Conservation (phyloP, 1,140 invertebrate genomes). For the Heliconius hewitsoni region DNA sequence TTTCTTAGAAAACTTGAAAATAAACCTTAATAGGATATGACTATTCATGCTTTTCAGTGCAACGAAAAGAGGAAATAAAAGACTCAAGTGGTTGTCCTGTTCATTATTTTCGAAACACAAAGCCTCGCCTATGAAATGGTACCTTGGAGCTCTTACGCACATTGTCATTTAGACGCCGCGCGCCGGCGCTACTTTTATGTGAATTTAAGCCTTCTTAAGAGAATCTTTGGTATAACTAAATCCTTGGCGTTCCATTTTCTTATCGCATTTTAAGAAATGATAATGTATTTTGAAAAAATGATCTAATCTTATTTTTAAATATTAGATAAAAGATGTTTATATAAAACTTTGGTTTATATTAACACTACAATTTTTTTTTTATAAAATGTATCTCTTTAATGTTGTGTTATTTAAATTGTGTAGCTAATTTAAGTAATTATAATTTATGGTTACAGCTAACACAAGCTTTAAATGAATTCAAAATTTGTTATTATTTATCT, state of each 20-base stretch:
- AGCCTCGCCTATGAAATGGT: slow-evolving; percentile 50
- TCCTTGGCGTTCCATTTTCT: not conserved
- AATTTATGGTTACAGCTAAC: not conserved
- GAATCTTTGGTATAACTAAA: slow-evolving; percentile 7
- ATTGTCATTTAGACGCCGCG: slow-evolving; percentile 65
- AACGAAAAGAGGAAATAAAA: slow-evolving; percentile 64
- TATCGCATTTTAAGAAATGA: not conserved
- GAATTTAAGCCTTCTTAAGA: slow-evolving; percentile 31
- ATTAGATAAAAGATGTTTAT: no score
- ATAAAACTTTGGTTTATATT: no score
- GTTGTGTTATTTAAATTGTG: no score
- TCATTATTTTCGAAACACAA: slow-evolving; percentile 66
- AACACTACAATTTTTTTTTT: no score
- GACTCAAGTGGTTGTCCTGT: slow-evolving; percentile 57
- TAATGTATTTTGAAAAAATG: not conserved
- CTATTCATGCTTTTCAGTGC: slow-evolving; percentile 49
- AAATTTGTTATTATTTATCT: slow-evolving; percentile 37
- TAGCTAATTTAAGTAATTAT: no score
- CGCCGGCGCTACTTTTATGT: slow-evolving; percentile 63
- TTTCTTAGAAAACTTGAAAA: slow-evolving; percentile 53
- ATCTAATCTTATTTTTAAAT: not conserved
- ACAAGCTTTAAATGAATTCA: not conserved
- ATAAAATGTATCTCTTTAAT: no score
- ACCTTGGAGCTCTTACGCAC: slow-evolving; percentile 42
- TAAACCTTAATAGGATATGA: slow-evolving; percentile 57